Base-by-base conservation (phyloP, 2,797 vertebrate genomes). In the Oreochromis mossambicus region DNA sequence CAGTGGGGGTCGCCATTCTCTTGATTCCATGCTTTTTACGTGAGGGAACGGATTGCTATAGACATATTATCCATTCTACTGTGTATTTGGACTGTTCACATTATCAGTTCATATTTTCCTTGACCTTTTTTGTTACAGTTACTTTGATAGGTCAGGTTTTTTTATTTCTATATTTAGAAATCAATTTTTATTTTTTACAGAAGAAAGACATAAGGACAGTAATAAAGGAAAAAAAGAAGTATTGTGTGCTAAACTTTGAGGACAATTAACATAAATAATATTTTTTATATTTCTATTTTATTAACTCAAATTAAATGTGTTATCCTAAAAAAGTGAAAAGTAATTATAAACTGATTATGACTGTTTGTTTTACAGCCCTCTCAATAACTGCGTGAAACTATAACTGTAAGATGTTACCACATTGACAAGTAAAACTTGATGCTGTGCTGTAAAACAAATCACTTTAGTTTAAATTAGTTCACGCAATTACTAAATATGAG, bases 1-100 rank as follows among this genome's bases (percentile, higher is more conserved):
- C 90, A 90, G 83, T 86, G 36, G 89, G 81, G 85, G 90, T 88
- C 85, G 77, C 88, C 46, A 29, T 82, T 92, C 41, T 84, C 58
- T 81, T 51, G 46, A 51, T 12, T 32, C 19, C 8, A 1, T 32
- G 43, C 46, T 51, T 75, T 51, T n/a, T 75, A 14, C n/a, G 46
- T 12, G 7, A 51, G 26, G 26, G 5, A 75, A 51, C 4, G 2
- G 7, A 34, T 32, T n/a, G 7, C 46, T 19, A 6, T 75, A 8
- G 17, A 75, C 26, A 7, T 29, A 32, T 19, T 75, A 75, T 50
- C 43, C 24, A 50, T n/a, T 34, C 29, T 32, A 51, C 17, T 34
- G 46, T 75, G 43, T 32, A n/a, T 75, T 75, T 34, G 17, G 24
- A 51, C 26, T 34, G 26, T 50, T 50, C 17, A 34, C 26, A 51